A percentile compares a stretch with the other conserved stretches of the same genome.
These are phyloP conservation scores for Therioaphis trifolii DNA, from an alignment of 2,888 invertebrate species.

Conservation along the genomic window DNA sequence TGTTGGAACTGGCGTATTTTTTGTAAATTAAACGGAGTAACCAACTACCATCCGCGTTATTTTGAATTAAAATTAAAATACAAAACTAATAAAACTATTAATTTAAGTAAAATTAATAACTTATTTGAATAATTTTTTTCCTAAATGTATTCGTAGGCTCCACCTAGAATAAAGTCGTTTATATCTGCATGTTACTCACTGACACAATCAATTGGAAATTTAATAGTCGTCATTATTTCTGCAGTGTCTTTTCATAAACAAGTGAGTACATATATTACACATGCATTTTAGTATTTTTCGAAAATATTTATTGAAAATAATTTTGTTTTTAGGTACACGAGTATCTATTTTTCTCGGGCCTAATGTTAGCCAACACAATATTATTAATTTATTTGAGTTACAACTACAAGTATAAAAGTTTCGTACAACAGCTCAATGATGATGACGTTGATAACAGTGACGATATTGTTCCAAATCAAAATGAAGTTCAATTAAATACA, in stretches of 20 bases:
- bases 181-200: constrained; percentile 93
- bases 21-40: no score
- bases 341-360: constrained; percentile 85
- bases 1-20: no score
- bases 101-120: not conserved
- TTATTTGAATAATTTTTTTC: not conserved
- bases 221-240: constrained; percentile 91
- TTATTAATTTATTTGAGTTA: constrained; percentile 73
- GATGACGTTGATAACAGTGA: not conserved
- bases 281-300: not conserved
- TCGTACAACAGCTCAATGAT: not conserved
- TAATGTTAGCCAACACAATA: constrained; percentile 86
- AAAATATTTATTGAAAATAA: not conserved
- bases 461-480: no score
- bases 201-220: constrained; percentile 92
- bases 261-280: constrained; percentile 72
- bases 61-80: no score
- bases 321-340: constrained; percentile 79
- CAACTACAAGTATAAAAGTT: constrained; percentile 43
- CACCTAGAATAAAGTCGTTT: constrained; percentile 87
- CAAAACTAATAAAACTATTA: no score
- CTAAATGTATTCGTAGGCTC: constrained; percentile 46
- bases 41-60: no score
- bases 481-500: not conserved
- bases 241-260: constrained; percentile 81